phyloP scores from a whole-genome alignment of 2,888 invertebrate species.

The Eurois occulta region DNA sequence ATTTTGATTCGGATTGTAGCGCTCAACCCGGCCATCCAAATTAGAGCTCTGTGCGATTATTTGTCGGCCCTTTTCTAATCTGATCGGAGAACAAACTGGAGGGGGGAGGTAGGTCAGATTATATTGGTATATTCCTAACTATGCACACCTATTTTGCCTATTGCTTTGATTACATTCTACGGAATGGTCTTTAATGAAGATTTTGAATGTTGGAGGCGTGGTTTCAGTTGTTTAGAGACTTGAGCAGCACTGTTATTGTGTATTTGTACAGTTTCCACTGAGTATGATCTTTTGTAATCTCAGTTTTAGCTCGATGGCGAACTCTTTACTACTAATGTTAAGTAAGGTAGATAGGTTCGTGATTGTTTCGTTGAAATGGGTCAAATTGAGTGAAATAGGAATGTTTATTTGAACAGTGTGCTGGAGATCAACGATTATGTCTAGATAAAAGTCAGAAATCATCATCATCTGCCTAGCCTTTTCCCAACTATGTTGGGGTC shows the following conservation, averaged over 20 bases:
- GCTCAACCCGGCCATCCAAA: conserved; percentile 82
- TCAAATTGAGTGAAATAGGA: background rate
- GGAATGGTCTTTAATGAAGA: conserved; percentile 87
- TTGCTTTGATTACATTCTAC: conserved; percentile 88
- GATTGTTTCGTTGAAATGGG: conserved; percentile 23
- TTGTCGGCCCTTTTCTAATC: conserved; percentile 78
- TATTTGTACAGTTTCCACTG: conserved; percentile 62
- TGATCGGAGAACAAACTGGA: conserved; percentile 62
- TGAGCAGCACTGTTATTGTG: conserved; percentile 76
- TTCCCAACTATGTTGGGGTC: no score
- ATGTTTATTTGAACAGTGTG: background rate
- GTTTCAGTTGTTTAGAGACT: conserved; percentile 79
- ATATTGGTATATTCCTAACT: conserved; percentile 80
- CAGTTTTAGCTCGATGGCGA: conserved; percentile 49
- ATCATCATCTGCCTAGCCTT: no score
- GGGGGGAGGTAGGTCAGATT: conserved; percentile 73
- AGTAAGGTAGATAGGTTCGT: conserved; percentile 33
- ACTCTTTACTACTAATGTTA: conserved; percentile 44
- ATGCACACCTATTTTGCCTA: conserved; percentile 88
- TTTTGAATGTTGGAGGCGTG: conserved; percentile 84
- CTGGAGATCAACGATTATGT: background rate
- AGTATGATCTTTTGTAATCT: conserved; percentile 66
- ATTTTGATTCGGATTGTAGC: conserved; percentile 90
- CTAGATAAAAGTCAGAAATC: no score
- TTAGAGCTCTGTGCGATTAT: conserved; percentile 84